Conservation (phyloP, 2,888 invertebrate genomes). For the Orthonevra nobilis region DNA sequence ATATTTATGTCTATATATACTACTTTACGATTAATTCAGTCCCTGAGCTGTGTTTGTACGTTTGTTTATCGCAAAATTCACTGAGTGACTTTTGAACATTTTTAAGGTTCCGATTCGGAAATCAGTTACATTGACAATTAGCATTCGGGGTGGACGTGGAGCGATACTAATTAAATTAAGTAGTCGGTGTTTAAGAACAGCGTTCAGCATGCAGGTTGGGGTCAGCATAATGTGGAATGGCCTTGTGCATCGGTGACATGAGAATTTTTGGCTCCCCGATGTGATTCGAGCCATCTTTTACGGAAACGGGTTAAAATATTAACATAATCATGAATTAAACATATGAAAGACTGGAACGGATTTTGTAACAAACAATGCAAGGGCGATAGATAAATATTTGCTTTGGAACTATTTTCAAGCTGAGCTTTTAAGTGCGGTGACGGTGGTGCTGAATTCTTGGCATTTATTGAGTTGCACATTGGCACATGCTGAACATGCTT, state of each 20-base stretch:
- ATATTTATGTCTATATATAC: conserved; percentile 15
- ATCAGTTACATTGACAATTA: conserved; percentile 7
- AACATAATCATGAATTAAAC: conserved; percentile 29
- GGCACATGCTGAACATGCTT: no score
- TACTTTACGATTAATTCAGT: conserved; percentile 26
- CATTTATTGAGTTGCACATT: no score
- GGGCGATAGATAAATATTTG: no score
- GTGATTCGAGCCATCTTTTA: no score
- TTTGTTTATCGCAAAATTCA: conserved; percentile 37
- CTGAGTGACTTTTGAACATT: conserved; percentile 9
- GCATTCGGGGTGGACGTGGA: not conserved
- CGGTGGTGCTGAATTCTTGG: no score
- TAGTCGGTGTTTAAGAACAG: conserved; percentile 30
- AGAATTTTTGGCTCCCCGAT: conserved; percentile 21
- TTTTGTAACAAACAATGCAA: conserved; percentile 1
- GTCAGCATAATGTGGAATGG: conserved; percentile 9
- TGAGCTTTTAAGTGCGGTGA: no score
- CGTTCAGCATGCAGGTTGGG: conserved; percentile 22
- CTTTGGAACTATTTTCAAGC: no score
- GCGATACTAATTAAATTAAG: conserved; percentile 5
- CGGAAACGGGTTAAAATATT: conserved; percentile 33
- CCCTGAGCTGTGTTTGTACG: conserved; percentile 41
- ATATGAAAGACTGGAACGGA: conserved; percentile 34
- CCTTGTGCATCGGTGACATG: conserved; percentile 28
- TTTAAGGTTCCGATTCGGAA: not conserved